Base-by-base conservation (phyloP, 1,140 invertebrate species). In the Lepidurus couesii region DNA sequence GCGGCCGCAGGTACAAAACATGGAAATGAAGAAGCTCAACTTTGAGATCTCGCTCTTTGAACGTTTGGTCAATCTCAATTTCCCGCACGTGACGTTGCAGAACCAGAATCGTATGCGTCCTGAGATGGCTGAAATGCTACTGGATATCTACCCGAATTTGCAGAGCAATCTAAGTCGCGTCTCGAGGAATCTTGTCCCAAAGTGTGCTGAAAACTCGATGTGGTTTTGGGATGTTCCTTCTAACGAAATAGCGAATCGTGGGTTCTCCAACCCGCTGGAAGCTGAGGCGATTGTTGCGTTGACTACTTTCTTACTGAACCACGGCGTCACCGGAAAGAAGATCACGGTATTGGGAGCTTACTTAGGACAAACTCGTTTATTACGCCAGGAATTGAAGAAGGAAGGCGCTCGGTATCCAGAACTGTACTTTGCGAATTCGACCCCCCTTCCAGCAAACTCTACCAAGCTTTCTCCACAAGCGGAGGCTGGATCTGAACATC, bases 11-110 rank as follows among this genome's bases (percentile, higher is more conserved):
- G 74, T 82, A 11, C 77, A 80, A 24, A 82, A 80, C 7, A 81
- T 80, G 73, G 45, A 75, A 42, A 75, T 84, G 11, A 82, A 79
- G 10, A 21, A 82, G 21, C 84, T 81, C 75, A 45, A 82, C 8
- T 78, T 84, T 11, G 82, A 84, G 47, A 80, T 83, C 8, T 84
- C 84, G 11, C 74, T 84, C 21, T 85, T 84, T 76, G 84, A 84
- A 76, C 75, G 84, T 73, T 76, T 84, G 73, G 75, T 84, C 7
- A 81, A 80, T 5, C 83, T 84, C 78, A 74, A 80, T 16, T 45
- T 82, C 7, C 73, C 26, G 1, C 24, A 42, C 13, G 65, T 44
- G 10, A 73, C 65, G 42, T 42, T 80, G 45, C 16, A 75, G 21
- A 73, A 42, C 6, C 79, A 79, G 73, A 73, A 82, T 77, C 78